A percentile compares a stretch with the other conserved stretches of the same genome.
These are phyloP conservation scores for Horisme vitalbata DNA, from an alignment of 2,888 invertebrate genomes.

Conservation along the genomic window DNA sequence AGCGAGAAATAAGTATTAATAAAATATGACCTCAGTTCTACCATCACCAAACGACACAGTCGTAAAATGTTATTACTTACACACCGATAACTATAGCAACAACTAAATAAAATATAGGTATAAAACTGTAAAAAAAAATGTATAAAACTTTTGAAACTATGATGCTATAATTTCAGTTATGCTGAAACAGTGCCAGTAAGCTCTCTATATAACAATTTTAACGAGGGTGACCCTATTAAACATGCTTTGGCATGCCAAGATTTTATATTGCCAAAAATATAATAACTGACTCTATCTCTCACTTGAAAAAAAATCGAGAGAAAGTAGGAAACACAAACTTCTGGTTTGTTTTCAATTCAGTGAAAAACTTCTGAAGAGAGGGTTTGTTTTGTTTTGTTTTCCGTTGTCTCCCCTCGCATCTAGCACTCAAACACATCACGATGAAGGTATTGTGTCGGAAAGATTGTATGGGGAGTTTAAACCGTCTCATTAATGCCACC, in stretches of 20 bases:
- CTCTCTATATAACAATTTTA: conserved; percentile 33
- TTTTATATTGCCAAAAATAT: conserved; percentile 3
- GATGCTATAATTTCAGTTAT: conserved; percentile 50
- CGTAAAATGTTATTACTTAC: conserved; percentile 59
- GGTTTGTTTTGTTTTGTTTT: conserved; percentile 66
- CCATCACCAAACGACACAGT: conserved; percentile 41
- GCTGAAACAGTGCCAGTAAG: conserved; percentile 36
- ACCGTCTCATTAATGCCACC: conserved; percentile 63
- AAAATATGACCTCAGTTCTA: conserved; percentile 40
- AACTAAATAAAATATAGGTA: no score
- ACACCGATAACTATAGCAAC: conserved; percentile 42
- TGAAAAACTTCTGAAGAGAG: conserved; percentile 54
- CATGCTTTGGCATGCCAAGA: conserved; percentile 24
- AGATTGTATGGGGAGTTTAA: conserved; percentile 62
- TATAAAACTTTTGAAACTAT: conserved; percentile 43
- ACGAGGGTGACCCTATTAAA: conserved; percentile 32
- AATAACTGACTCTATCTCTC: no score
- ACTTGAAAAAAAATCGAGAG: no score
- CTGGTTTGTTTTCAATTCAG: conserved; percentile 36
- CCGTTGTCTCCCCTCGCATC: conserved; percentile 61
- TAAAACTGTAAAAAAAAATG: conserved; percentile 33
- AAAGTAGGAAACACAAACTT: conserved; percentile 28
- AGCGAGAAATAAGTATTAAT: conserved; percentile 21
- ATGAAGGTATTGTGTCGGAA: conserved; percentile 61
- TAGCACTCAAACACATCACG: conserved; percentile 56